Evolutionary conservation across 2,888 invertebrate species (phyloP).

Genomic region (Dolomedes plantarius): DNA sequence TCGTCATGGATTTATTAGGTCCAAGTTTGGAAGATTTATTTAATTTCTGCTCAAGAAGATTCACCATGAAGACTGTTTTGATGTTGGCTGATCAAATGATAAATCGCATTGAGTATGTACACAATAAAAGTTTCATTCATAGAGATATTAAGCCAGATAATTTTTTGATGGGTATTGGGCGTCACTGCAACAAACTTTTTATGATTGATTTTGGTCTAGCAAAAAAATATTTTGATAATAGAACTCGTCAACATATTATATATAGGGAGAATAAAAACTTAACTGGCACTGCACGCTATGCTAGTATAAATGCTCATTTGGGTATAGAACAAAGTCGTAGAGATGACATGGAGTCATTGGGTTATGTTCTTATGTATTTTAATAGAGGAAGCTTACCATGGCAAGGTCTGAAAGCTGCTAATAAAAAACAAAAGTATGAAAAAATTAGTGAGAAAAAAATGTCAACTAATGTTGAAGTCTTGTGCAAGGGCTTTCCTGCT

Average conservation of each 20-base stretch:
- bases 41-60: constrained; percentile 98
- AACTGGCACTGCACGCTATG: constrained; percentile 98
- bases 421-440: constrained; percentile 99
- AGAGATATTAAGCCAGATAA: constrained; percentile 97
- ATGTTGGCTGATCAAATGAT: constrained; percentile 98
- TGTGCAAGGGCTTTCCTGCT: constrained; percentile 99
- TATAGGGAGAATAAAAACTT: constrained; percentile 99
- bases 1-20: constrained; percentile 99
- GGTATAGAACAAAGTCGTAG: constrained; percentile 98
- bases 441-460: constrained; percentile 99
- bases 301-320: constrained; percentile 99
- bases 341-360: constrained; percentile 99
- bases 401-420: constrained; percentile 98
- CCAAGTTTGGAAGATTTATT: constrained; percentile 99
- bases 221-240: constrained; percentile 97
- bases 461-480: constrained; percentile 98
- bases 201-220: constrained; percentile 99
- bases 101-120: constrained; percentile 96
- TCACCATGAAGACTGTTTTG: constrained; percentile 99
- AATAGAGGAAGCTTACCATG: constrained; percentile 88
- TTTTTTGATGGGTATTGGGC: constrained; percentile 98
- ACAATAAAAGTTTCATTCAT: constrained; percentile 99
- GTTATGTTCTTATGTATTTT: constrained; percentile 99
- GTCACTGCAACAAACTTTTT: constrained; percentile 98
- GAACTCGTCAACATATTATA: constrained; percentile 92